These are phyloP conservation scores for Galerucella pusilla DNA, from an alignment of 2,888 invertebrate species.

Conservation along the genomic window DNA sequence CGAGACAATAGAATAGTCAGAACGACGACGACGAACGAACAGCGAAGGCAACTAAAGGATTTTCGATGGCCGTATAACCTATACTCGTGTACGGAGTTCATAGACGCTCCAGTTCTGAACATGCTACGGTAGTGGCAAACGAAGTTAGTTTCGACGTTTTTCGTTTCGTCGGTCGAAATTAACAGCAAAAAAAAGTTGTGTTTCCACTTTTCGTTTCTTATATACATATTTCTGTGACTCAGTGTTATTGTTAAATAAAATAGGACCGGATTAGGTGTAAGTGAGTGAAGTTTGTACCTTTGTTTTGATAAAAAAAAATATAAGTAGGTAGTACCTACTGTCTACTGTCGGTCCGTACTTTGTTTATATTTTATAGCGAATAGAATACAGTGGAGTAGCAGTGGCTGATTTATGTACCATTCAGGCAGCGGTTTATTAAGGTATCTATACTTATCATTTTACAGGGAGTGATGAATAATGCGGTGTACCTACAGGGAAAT, in stretches of 20 bases:
- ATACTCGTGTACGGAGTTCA: slow-evolving; percentile 18
- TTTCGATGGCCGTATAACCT: slow-evolving; percentile 28
- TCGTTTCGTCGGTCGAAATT: slow-evolving; percentile 31
- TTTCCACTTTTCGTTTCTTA: background rate
- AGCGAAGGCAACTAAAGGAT: slow-evolving; percentile 34
- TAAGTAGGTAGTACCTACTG: background rate
- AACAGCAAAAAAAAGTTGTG: slow-evolving; percentile 22
- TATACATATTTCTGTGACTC: background rate
- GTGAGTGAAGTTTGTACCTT: slow-evolving; percentile 9
- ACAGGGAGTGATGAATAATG: background rate
- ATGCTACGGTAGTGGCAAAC: slow-evolving; percentile 34
- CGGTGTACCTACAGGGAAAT: background rate
- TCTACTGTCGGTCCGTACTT: background rate
- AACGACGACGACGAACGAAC: slow-evolving; percentile 7
- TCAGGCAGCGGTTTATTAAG: background rate
- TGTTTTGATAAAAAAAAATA: background rate
- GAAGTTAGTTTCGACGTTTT: slow-evolving; percentile 18
- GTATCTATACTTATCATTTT: background rate
- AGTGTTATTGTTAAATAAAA: background rate
- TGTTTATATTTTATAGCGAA: background rate
- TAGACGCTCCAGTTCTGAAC: slow-evolving; percentile 39
- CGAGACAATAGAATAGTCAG: background rate
- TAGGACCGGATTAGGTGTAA: background rate
- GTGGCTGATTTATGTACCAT: background rate
- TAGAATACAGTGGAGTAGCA: background rate